Evolutionary conservation across 2,113 vertebrate species (phyloP), one percentile per base, ranked within the genome.

Genomic region (Passer montanus): DNA sequence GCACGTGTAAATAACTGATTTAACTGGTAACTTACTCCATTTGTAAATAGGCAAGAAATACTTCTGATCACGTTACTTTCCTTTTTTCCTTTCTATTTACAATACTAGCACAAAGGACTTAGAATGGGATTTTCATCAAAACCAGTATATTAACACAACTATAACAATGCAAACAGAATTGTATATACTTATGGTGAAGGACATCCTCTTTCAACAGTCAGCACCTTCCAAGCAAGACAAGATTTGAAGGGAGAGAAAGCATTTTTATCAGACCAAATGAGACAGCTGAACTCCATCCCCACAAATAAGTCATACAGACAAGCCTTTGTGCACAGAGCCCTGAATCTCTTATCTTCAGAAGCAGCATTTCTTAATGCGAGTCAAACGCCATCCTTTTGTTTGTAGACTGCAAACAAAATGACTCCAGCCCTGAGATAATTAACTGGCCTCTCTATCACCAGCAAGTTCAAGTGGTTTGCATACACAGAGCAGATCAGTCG

Each of bases 381-480:
- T 91, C 68, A 90, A 95, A 93, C 90, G 84, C 44, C 41, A 37
- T 59, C 63, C 55, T 55, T 96, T 80, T 95, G 93, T 95, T 97
- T 96, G 94, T 78, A 92, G 93, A 88, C 84, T 81, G 95, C 90
- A 95, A 97, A 97, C 80, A 94, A 79, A 96, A 92, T 37, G 2
- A 93, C 95, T 94, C 87, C 90, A 93, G 77, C 46, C 47, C 62
- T 35, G 77, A 80, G 66, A 90, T 95, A 94, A 97, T 97, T 96
- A 91, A 89, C 91, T 95, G 75, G 60, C 55, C 83, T 93, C 88
- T 89, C 84, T 41, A 67, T 84, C 81, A 55, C 21, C 83, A 92
- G 62, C 74, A 56, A 66, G 89, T 89, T 79, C 75, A 78, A 95
- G 83, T 60, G 83, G 55, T 93, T 86, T 77, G 85, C 92, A 88